Base-by-base conservation (phyloP, 2,113 vertebrate species). In the Sinosuthora webbiana region DNA sequence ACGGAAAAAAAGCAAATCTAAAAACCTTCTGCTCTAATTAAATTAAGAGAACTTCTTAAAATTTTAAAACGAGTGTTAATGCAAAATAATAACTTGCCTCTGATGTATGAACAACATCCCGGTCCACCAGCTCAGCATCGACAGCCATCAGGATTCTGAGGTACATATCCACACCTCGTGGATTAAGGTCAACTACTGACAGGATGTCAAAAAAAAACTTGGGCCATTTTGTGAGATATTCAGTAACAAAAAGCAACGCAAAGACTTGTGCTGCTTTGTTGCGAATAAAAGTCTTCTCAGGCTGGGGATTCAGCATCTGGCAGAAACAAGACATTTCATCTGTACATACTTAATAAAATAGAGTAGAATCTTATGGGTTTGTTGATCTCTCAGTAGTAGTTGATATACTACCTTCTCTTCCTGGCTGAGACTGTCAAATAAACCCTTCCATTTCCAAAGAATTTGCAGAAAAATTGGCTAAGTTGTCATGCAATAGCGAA, bases 181-280 rank as follows among this genome's bases (percentile, higher is more conserved):
- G 99, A 96, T 99, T 99, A 86, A 99, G 98, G 42, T 99, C 98
- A 90, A 99, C 98, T 94, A 99, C 98, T 33, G 98, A 98, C 27
- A 99, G 98, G 95, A 99, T 97, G 96, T 99, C 99, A 87, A 99
- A 99, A 98, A 99, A 99, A 98, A 99, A 99, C 97, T 99, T 99
- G 97, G 99, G 99, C 99, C 99, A 99, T 93, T 98, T 98, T 25
- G 99, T 99, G 83, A 99, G 98, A 97, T 99, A 99, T 42, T 99
- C 99, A 89, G 98, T 98, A 95, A 99, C 96, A 94, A 99, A 99
- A 78, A 99, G 99, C 95, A 99, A 97, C n/a, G 99, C 99, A 31
- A 99, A 99, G 76, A 99, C 99, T 96, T 99, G 99, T 10, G 99
- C 99, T 6, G 99, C 99, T 98, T 99, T 99, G 98, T 99, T 99